Base-by-base conservation (phyloP, 2,888 invertebrate genomes). In the Cetonia aurata region DNA sequence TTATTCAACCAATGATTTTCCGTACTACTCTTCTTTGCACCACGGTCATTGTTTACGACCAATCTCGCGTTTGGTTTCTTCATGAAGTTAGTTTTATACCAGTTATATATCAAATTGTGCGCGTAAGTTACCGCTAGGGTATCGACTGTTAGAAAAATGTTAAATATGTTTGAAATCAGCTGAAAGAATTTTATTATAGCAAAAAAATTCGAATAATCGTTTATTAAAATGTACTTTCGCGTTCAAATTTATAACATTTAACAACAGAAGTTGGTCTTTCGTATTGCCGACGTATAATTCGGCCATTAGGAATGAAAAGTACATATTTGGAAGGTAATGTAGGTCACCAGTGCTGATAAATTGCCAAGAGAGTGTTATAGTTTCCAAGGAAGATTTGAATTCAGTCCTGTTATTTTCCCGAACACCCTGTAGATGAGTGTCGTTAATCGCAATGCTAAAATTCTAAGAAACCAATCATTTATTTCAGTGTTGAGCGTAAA, bases 361-460 rank as follows among this genome's bases (percentile, higher is more conserved):
- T 71, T 79, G 75, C 72, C 82, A 83, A 52, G 78, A 81, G 52
- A 84, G 71, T 2, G 76, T 75, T 42, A 84, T 76, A 19, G 76
- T 80, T 71, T 82, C 81, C 42, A 85, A 73, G 1, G 80, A 89
- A 71, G 92, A 90, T 79, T 89, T 90, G 77, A 93, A 92, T 79
- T 91, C 91, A 42, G 91, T 90, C 77, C 90, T 88, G 2, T 90
- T 89, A 76, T 89, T 89, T 79, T 91, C 92, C 77, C 91, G 89
- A 10, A 90, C 89, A 50, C 92, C 92, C 52, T 88, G 89, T 70
- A 94, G 84, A 33, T 88, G 90, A 0, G 93, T 92, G 75, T 90
- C 89, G 77, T 93, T 92, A 76, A 94, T 87, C 83, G 90, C 91
- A 77, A 93, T 69, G 8, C 88, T 90, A 81, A 93, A 91, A 83